These are phyloP conservation scores for Psammodynastes pulverulentus DNA, from an alignment of 2,113 vertebrate genomes.

Conservation along the genomic window DNA sequence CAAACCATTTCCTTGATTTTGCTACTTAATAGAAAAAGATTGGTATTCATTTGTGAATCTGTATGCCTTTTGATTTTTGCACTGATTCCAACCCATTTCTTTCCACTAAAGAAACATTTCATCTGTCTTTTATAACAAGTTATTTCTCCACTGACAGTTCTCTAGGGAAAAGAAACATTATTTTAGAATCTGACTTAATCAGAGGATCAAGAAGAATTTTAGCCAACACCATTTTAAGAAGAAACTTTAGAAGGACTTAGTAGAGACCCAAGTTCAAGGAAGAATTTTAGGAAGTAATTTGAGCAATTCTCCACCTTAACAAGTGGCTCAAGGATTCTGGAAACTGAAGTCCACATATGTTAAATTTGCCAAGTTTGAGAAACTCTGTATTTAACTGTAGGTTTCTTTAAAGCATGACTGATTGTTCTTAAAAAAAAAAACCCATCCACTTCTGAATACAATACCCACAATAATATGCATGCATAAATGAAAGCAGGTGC, in stretches of 20 bases:
- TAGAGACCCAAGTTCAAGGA: rapidly evolving
- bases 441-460: background rate
- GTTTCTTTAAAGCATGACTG: background rate
- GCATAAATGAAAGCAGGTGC: background rate
- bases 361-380: background rate
- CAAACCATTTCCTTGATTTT: background rate
- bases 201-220: background rate
- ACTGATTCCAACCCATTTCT: background rate
- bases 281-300: background rate
- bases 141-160: background rate
- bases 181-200: background rate
- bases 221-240: background rate
- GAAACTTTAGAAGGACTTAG: background rate
- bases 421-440: background rate
- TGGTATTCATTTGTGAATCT: background rate
- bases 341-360: background rate
- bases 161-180: background rate
- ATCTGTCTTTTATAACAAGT: background rate
- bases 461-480: background rate
- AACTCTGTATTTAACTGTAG: background rate
- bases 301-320: background rate
- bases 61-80: background rate
- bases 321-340: background rate
- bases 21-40: background rate
- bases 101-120: background rate